phyloP scores from a whole-genome alignment of 2,888 invertebrate species.

The Axea sp. region DNA sequence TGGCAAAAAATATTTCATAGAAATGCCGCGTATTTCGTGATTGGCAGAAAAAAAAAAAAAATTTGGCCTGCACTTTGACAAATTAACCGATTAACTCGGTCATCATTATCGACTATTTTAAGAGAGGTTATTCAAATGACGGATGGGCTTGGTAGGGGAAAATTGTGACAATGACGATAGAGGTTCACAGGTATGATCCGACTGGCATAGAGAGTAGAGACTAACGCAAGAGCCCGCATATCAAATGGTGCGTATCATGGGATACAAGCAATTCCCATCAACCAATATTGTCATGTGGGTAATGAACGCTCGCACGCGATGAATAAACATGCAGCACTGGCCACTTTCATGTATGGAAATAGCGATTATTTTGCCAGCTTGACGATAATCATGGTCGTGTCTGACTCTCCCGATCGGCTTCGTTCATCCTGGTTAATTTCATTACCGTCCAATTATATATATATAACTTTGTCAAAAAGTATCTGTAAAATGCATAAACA shows the following conservation, averaged over 20 bases:
- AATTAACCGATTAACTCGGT: slow-evolving; percentile 43
- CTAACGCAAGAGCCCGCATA: slow-evolving; percentile 73
- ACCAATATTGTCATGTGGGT: slow-evolving; percentile 79
- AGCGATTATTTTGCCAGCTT: slow-evolving; percentile 64
- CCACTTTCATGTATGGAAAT: slow-evolving; percentile 68
- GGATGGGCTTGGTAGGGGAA: slow-evolving; percentile 30
- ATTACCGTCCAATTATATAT: slow-evolving; percentile 12
- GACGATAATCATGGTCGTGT: slow-evolving; percentile 51
- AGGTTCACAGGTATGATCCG: slow-evolving; percentile 50
- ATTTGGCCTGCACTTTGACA: too few relatives aligned
- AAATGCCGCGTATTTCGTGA: too few relatives aligned
- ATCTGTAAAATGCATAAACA: too few relatives aligned
- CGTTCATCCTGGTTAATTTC: slow-evolving; percentile 13
- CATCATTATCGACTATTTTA: slow-evolving; percentile 47
- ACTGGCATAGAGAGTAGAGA: slow-evolving; percentile 34
- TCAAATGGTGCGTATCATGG: slow-evolving; percentile 78
- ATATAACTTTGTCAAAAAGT: too few relatives aligned
- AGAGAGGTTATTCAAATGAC: slow-evolving; percentile 47
- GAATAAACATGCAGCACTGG: slow-evolving; percentile 76
- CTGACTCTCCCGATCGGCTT: slow-evolving; percentile 28
- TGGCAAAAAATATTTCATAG: too few relatives aligned
- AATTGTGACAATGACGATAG: slow-evolving; percentile 46
- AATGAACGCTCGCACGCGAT: slow-evolving; percentile 77
- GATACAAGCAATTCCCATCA: slow-evolving; percentile 78
- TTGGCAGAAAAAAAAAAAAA: too few relatives aligned